These are phyloP conservation scores for Chauna torquata DNA, from an alignment of 2,113 vertebrate species.

Conservation along the genomic window DNA sequence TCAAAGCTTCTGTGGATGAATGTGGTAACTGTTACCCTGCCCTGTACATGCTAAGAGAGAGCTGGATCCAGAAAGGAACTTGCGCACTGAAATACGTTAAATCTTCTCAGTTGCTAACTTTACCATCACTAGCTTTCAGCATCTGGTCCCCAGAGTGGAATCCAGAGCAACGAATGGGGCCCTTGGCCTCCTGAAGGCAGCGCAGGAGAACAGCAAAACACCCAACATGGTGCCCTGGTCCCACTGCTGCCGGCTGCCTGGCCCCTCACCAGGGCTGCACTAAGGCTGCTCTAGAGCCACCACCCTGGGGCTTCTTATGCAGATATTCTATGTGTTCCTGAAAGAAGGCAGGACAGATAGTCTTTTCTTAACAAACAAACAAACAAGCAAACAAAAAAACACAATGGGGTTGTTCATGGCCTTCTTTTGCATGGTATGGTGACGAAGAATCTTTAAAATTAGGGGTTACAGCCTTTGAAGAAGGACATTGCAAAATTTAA, in stretches of 20 bases:
- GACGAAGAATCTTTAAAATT: background rate
- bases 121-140: background rate
- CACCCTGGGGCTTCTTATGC: background rate
- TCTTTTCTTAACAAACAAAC: background rate
- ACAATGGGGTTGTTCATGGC: background rate
- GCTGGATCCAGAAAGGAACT: background rate
- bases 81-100: background rate
- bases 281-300: background rate
- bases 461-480: background rate
- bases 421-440: background rate
- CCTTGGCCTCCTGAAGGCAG: background rate
- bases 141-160: background rate
- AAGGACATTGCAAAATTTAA: background rate
- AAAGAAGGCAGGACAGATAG: background rate
- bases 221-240: fast-evolving
- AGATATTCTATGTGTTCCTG: background rate
- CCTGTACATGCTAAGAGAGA: background rate
- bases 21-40: background rate
- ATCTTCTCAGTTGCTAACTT: background rate
- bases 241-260: background rate
- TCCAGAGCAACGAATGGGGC: background rate
- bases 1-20: constrained; percentile 12
- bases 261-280: fast-evolving
- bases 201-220: background rate
- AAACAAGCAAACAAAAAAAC: background rate